A percentile compares a stretch with the other conserved stretches of the same genome.
These are phyloP conservation scores for Conus canariensis DNA, from an alignment of 2,888 invertebrate species.

Conservation along the genomic window DNA sequence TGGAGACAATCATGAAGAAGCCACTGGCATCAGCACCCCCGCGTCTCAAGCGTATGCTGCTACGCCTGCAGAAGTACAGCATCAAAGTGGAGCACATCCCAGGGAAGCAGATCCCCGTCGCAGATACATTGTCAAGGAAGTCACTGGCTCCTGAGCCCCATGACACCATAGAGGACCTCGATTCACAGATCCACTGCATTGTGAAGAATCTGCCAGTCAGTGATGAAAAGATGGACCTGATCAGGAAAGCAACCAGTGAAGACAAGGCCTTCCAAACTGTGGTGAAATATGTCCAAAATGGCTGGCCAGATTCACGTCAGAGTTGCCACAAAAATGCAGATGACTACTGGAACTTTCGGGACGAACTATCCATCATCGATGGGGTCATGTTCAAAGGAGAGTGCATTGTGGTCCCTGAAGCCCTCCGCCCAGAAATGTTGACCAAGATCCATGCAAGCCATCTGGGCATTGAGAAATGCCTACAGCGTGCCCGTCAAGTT, in stretches of 20 bases:
- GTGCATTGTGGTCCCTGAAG: neutral
- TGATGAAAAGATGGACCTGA: neutral
- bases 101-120: no score
- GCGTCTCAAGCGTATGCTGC: no score
- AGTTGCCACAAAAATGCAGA: neutral
- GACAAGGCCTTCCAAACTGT: neutral
- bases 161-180: neutral
- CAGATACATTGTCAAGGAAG: no score
- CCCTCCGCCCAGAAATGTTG: neutral
- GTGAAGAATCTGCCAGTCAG: neutral
- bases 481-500: no score
- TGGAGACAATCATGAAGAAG: no score
- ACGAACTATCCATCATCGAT: neutral
- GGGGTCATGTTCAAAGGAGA: neutral
- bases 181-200: neutral
- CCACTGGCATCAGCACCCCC: no score
- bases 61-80: no score
- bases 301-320: neutral
- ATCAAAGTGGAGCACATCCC: no score
- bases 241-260: neutral
- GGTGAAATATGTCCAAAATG: neutral
- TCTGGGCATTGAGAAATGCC: no score
- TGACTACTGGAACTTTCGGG: neutral
- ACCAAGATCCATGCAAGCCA: neutral
- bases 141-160: neutral